Evolutionary conservation across 2,113 vertebrate genomes (phyloP), one percentile per base, ranked within the genome.

Genomic region (Rutilus rutilus): DNA sequence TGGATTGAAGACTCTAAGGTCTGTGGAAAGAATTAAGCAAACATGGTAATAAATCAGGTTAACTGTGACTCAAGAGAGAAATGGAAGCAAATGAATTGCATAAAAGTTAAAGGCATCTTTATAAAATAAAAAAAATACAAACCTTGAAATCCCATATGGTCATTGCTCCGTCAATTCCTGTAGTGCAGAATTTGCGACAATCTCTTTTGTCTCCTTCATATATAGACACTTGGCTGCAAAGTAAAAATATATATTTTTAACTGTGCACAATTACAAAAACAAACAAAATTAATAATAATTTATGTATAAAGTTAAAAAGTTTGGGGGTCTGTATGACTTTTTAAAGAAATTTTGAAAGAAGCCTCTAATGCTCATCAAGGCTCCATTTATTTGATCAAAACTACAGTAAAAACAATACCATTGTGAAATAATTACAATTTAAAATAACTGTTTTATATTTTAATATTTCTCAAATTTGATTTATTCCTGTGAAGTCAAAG

Each of bases 131-230:
- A 27, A 6, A 52, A 76, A 19, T 42, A 71, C 86, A 25, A 88
- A 99, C 98, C 97, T 99, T 99, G 88, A 98, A 97, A 92, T 99
- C 98, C 98, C 98, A 99, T 94, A 99, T 98, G 91, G 97, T 98
- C 98, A 99, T 99, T 47, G 98, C 98, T 93, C 98, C 98, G 85
- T 99, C 98, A 2, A 99, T 99, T 92, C 98, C 98, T 3, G 98
- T 99, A 94, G 98, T 99, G 96, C 98, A 99, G 95, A 99, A 99
- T 93, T 99, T 99, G 87, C 96, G 97, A 95, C 98, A 99, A 81
- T 99, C 98, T 93, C 95, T 96, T 94, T 99, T 99, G 96, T 99
- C 98, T 91, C 98, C 97, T 90, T 99, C 98, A 91, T 97, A 99
- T 94, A 99, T 97, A 94, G 98, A 99, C 95, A 99, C 97, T 96